Conservation (phyloP, 2,797 vertebrate genomes). For the Intellagama lesueurii region DNA sequence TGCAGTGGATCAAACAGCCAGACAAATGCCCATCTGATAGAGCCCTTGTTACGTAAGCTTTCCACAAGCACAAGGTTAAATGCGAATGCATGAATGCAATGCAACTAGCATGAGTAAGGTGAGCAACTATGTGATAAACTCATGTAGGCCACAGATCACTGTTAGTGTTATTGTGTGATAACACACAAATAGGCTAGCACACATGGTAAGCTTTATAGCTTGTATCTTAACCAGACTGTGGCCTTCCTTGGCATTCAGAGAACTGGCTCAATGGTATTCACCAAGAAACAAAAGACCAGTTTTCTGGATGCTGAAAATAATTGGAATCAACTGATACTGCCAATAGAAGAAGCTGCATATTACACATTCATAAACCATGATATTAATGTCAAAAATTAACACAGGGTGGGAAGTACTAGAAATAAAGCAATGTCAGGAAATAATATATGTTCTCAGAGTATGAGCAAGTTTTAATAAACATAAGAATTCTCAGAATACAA, state of each 20-base stretch:
- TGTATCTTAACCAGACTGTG: not conserved
- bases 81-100: too few species aligned
- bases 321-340: not conserved
- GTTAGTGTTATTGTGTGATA: not conserved
- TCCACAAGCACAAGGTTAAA: not conserved
- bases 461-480: not conserved
- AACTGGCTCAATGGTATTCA: not conserved
- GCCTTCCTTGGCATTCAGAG: not conserved
- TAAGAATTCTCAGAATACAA: not conserved
- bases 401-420: not conserved
- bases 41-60: not conserved
- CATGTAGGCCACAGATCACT: not conserved
- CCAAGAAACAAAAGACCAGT: not conserved
- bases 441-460: not conserved
- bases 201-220: not conserved
- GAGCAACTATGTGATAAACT: not conserved
- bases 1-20: too few species aligned
- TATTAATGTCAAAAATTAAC: not conserved
- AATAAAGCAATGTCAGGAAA: not conserved
- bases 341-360: not conserved
- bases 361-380: not conserved
- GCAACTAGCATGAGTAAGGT: not conserved
- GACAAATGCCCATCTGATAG: too few species aligned
- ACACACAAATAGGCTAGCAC: not conserved
- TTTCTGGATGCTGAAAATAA: not conserved